Conservation (phyloP, 2,113 vertebrate species). For the Mastomys coucha region DNA sequence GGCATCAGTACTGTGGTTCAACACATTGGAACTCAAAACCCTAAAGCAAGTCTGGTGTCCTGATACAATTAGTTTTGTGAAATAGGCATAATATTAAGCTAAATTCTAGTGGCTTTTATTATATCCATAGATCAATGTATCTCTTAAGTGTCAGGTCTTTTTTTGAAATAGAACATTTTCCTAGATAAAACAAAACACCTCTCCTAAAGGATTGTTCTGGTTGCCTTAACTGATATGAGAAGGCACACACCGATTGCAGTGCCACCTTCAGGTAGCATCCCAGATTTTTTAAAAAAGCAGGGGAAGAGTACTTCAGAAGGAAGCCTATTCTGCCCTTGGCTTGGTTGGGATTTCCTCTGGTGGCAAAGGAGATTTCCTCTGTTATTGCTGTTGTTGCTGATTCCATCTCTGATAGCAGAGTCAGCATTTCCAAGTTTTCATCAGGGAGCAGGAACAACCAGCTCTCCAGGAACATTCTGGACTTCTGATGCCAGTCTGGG, state of each 20-base stretch:
- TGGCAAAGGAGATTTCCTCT: background rate
- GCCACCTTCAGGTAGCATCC: background rate
- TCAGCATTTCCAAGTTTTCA: background rate
- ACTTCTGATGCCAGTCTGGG: background rate
- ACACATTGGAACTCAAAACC: background rate
- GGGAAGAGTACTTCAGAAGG: background rate
- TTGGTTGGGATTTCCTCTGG: background rate
- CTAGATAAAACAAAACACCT: background rate
- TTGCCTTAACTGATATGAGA: background rate
- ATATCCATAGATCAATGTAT: background rate
- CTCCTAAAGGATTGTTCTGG: background rate
- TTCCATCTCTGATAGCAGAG: background rate
- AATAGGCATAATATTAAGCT: background rate
- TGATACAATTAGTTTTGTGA: background rate
- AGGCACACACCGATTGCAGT: background rate
- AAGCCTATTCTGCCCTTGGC: background rate
- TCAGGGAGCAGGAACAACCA: background rate
- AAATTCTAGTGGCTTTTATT: background rate
- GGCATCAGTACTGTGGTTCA: background rate
- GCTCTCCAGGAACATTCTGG: background rate
- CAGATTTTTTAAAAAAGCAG: background rate
- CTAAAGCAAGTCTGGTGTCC: background rate
- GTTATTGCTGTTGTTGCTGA: background rate
- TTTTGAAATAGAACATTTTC: background rate
- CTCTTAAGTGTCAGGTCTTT: background rate